A percentile compares a stretch with the other conserved stretches of the same genome.
Conservation (phyloP, 2,888 invertebrate genomes). For the Sipunculus nudus region DNA sequence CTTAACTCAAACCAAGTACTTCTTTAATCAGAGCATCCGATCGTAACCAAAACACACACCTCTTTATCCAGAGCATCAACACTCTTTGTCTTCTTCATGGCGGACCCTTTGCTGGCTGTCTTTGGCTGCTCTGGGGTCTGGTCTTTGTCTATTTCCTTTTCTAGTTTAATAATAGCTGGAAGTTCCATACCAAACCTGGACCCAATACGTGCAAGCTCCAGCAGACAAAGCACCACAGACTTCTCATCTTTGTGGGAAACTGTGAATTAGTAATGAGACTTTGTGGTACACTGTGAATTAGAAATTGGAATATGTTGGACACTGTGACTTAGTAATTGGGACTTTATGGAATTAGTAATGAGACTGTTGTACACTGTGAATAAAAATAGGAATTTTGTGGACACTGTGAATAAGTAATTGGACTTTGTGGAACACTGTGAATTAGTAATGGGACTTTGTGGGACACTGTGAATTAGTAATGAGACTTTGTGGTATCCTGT, state of each 20-base stretch:
- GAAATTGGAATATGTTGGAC: too few species aligned
- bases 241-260: constrained; percentile 85
- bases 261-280: constrained; percentile 56
- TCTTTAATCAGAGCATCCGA: background rate
- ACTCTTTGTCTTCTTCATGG: background rate
- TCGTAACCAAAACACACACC: background rate
- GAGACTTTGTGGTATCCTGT: too few species aligned
- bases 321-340: too few species aligned
- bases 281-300: background rate
- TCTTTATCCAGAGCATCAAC: background rate
- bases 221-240: constrained; percentile 83
- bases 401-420: too few species aligned
- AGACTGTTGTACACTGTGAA: too few species aligned
- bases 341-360: too few species aligned
- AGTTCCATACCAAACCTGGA: constrained; percentile 80
- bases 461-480: too few species aligned
- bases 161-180: constrained; percentile 74
- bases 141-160: constrained; percentile 20
- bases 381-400: too few species aligned
- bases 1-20: too few species aligned
- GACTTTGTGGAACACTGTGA: too few species aligned
- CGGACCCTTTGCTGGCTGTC: background rate
- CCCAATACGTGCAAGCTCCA: constrained; percentile 85
- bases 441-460: too few species aligned
- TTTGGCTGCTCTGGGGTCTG: background rate